Evolutionary conservation across 2,797 vertebrate genomes (phyloP), one percentile per base, ranked within the genome.

Genomic region (Salmo trutta): DNA sequence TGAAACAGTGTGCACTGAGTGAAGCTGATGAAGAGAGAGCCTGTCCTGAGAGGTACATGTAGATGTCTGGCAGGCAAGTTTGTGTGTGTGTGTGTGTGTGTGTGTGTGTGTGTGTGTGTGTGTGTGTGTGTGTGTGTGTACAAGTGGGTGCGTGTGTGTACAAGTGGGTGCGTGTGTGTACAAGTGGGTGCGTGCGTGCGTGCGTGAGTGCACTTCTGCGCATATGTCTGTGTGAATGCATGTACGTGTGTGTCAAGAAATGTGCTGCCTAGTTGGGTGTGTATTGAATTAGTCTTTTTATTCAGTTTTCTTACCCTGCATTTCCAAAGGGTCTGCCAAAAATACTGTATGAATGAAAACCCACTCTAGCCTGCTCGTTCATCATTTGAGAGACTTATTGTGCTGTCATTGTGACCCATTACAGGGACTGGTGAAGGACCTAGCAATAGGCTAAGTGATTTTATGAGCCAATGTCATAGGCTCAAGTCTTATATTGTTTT

Each of bases 1-100:
- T 93, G 93, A 92, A 90, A 91, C 91, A 71, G 86, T 90, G 91
- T 88, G 91, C 91, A 91, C 72, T 79, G 78, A 93, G 90, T 90
- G 89, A 89, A 91, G 91, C 88, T 92, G 93, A 93, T 92, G 59
- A 91, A 91, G 77, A 16, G 66, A 70, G 77, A 76, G 41, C 75
- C 79, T 84, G 88, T 91, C 88, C 90, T 88, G 84, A 89, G 90
- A 90, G 88, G 87, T 87, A 85, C 90, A 89, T 88, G 90, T 85
- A 85, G 90, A 90, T 86, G 90, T 86, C 86, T 90, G 86, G 88
- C 89, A 92, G 90, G 85, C 88, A 86, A 79, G 24, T 31, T 84
- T 84, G 87, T 79, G 53, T 64, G 72, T 70, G 88, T 81, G 86
- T 75, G 54, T 78, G 73, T 47, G n/a, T 62, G 72, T 36, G 12